Base-by-base conservation (phyloP, 2,113 vertebrate species). In the Phrynocephalus versicolor region DNA sequence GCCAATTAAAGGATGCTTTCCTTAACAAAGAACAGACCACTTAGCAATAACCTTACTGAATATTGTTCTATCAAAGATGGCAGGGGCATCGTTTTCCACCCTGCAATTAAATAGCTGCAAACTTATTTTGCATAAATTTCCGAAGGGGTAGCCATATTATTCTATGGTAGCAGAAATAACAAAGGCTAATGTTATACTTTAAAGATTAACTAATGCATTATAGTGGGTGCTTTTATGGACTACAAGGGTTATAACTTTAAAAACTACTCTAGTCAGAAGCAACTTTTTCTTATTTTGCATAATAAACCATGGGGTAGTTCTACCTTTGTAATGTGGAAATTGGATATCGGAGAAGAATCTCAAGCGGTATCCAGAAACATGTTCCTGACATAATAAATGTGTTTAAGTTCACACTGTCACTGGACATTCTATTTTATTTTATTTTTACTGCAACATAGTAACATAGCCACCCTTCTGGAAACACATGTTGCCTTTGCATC, bases 71-170 rank as follows among this genome's bases (percentile, higher is more conserved):
- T 86, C 82, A 90, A 90, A 58, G 93, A 94, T 89, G 93, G 87
- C 70, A 85, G 73, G 83, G 89, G 73, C 71, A 39, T 69, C 25
- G 64, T 64, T 85, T 87, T 79, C 86, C 82, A 10, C 21, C 86
- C 90, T 83, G 90, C 73, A 89, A 77, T 93, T 92, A 90, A 90
- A 89, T 88, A 91, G 90, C 88, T 73, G 88, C 83, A 92, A 94
- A 82, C 84, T 78, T 69, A 86, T 85, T 93, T 88, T 86, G 45
- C 79, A 92, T 88, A 88, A 91, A 78, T 94, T 90, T 92, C 62
- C 90, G 84, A 87, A 85, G 94, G 85, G 85, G 6, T 6, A 65
- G 64, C 64, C 8, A 51, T 51, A 10, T 6, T 51, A 51, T 51
- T 10, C 45, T 51, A 51, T 51, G 45, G 45, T 51, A 51, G 45